Evolutionary conservation across 2,888 invertebrate species (phyloP).

Genomic region (Caenorhabditis sp.): DNA sequence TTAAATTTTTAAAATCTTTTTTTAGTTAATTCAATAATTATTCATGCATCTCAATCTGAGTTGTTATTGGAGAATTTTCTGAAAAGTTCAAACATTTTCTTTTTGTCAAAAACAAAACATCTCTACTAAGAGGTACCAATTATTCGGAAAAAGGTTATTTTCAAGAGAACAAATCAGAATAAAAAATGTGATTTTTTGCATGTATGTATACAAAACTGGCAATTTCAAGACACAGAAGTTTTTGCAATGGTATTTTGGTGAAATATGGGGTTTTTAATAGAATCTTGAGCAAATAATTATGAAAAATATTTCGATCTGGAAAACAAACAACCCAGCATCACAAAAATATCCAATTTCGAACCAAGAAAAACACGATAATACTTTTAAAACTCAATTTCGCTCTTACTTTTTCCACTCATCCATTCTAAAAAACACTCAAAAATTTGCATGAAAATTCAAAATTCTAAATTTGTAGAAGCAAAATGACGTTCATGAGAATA

Average conservation of each 20-base stretch:
- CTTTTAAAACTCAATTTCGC: neutral
- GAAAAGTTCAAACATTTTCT: neutral
- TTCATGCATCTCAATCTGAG: neutral
- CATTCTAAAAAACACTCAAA: neutral
- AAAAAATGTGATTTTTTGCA: neutral
- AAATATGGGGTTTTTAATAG: neutral
- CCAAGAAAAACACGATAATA: neutral
- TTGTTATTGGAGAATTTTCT: neutral
- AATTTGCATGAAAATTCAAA: too few species aligned
- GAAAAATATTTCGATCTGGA: neutral
- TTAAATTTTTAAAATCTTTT: neutral
- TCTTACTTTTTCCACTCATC: neutral
- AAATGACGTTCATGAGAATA: neutral
- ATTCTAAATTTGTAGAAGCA: neutral
- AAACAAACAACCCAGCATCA: neutral
- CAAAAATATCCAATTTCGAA: conserved; percentile 1
- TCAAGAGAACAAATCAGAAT: neutral
- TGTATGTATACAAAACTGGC: too few species aligned
- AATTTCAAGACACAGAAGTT: too few species aligned
- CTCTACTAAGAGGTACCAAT: neutral
- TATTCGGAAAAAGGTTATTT: neutral
- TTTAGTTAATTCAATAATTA: neutral
- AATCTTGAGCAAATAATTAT: neutral
- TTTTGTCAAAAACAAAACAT: neutral
- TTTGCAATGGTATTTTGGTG: neutral